Evolutionary conservation across 2,888 invertebrate species (phyloP), one percentile per base, ranked within the genome.

Genomic region (Lasioglossum figueresi): DNA sequence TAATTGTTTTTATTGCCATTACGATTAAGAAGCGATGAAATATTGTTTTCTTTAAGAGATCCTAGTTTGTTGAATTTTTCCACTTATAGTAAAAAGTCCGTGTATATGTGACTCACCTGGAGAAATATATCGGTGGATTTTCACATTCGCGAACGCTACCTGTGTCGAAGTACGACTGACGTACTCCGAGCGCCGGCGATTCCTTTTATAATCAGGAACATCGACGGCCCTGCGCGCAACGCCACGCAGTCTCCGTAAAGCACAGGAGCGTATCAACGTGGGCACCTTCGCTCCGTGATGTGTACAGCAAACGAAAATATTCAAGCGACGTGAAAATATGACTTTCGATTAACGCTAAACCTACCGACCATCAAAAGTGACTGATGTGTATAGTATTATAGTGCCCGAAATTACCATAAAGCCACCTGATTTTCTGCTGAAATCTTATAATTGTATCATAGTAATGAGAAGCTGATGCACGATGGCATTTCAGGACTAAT

Each of bases 121-220:
- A 27, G 19, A 31, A 63, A 68, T 77, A 56, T 71, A 77, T 70
- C 70, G 79, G 34, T 45, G 56, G 66, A 56, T 37, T 82, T 43
- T 80, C 91, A 88, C 91, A 85, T 84, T 76, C 81, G 75, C 86
- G 79, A 52, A 59, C 83, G 72, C 79, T 79, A 84, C 87, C 87
- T 85, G 89, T 76, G 75, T 83, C 89, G 87, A 92, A 88, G 92
- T 91, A 91, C 91, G 88, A 95, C 95, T 95, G 94, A 90, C 94
- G 92, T 91, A 92, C 91, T 89, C 92, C 86, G 91, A 90, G 85
- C 88, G 89, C 91, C 91, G 89, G 79, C 92, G 88, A 90, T 92
- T 91, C 93, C 94, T 94, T 94, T 94, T 95, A 94, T 94, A 95
- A 94, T 88, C 91, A 89, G 79, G 83, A 78, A 56, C 78, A 80